Conservation (phyloP, 2,113 vertebrate genomes). For the Phalacrocorax aristotelis region DNA sequence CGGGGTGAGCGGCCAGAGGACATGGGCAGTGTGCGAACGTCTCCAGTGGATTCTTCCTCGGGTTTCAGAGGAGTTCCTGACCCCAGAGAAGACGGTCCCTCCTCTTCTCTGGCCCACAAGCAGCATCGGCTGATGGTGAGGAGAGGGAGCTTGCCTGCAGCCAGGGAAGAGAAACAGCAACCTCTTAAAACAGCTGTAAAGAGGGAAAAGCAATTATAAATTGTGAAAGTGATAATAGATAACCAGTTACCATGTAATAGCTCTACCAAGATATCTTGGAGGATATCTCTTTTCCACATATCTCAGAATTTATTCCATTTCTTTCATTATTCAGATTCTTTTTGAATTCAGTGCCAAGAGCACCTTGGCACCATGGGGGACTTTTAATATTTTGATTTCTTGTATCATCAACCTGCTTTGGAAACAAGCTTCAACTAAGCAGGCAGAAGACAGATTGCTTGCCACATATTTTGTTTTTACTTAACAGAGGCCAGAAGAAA, state of each 20-base stretch:
- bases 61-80: accelerated
- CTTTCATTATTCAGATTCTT: neutral
- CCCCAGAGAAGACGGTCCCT: neutral
- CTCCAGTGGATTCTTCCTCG: neutral
- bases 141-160: neutral
- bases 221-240: neutral
- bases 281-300: neutral
- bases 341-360: neutral
- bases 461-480: neutral
- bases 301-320: neutral
- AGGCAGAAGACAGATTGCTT: neutral
- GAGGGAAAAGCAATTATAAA: neutral
- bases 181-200: neutral
- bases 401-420: neutral
- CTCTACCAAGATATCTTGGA: neutral
- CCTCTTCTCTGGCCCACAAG: neutral
- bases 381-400: conserved; percentile 3
- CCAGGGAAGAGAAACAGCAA: neutral
- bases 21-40: accelerated
- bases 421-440: neutral
- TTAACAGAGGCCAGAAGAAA: neutral
- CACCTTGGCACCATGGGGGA: neutral
- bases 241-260: neutral
- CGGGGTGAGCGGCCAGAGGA: accelerated
- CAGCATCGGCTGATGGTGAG: accelerated